These are phyloP conservation scores for Chionomys nivalis DNA, from an alignment of 2,113 vertebrate genomes.

Conservation along the genomic window DNA sequence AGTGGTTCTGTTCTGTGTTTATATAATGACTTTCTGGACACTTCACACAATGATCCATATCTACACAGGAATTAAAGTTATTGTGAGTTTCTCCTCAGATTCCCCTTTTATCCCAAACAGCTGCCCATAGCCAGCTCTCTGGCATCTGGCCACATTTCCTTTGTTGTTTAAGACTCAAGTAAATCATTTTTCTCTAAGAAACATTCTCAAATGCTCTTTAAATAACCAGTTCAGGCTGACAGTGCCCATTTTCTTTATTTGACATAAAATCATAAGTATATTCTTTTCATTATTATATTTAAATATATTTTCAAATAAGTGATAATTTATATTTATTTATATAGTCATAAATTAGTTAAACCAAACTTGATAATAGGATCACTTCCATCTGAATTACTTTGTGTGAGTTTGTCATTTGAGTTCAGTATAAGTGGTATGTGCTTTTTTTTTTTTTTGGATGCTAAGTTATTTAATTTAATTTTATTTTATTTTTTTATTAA, in stretches of 20 bases:
- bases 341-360: background rate
- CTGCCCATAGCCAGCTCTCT: background rate
- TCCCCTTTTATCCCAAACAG: no score
- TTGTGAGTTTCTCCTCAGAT: no score
- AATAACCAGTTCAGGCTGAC: accelerated
- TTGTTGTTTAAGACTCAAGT: background rate
- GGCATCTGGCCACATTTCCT: background rate
- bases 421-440: no score
- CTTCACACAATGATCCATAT: no score
- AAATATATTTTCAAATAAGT: background rate
- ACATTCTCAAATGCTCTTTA: background rate
- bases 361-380: background rate
- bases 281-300: background rate
- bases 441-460: no score
- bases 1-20: no score
- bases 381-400: background rate
- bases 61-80: no score
- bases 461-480: no score
- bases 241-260: background rate
- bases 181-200: no score
- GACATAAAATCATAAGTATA: background rate
- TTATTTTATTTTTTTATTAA: no score
- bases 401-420: background rate
- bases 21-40: no score
- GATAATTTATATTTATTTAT: background rate